Percentiles rank a stretch among this genome's conserved stretches.
Evolutionary conservation across 2,888 invertebrate genomes (phyloP).

Genomic region (Oegoconia quadripuncta): DNA sequence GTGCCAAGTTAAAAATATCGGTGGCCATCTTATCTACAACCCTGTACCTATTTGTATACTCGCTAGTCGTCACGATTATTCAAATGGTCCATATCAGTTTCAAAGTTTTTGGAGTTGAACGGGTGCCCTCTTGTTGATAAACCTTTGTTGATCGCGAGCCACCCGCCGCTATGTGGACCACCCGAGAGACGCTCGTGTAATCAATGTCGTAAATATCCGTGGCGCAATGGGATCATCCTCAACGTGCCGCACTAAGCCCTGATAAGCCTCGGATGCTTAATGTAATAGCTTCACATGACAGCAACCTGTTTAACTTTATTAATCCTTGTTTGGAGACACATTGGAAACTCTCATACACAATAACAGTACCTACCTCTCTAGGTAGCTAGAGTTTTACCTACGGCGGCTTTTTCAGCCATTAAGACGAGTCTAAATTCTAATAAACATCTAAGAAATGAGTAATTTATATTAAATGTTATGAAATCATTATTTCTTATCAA

Average conservation of each 20-base stretch:
- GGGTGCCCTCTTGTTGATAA: conserved; percentile 55
- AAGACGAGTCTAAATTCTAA: too few relatives aligned
- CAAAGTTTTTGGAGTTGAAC: conserved; percentile 23
- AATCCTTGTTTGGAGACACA: conserved; percentile 28
- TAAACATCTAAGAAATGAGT: background rate
- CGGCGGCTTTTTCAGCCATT: too few relatives aligned
- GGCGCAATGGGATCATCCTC: conserved; percentile 63
- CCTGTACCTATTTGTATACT: conserved; percentile 19
- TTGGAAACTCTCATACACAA: background rate
- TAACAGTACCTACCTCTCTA: background rate
- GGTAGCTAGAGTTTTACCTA: too few relatives aligned
- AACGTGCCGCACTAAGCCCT: conserved; percentile 43
- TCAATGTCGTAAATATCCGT: conserved; percentile 62
- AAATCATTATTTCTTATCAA: conserved; percentile 41
- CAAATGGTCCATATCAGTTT: conserved; percentile 43
- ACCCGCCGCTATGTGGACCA: conserved; percentile 40
- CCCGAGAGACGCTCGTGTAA: conserved; percentile 49
- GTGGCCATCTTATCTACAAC: conserved; percentile 25
- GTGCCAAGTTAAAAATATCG: conserved; percentile 49
- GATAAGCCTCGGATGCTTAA: conserved; percentile 51
- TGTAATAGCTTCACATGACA: conserved; percentile 31
- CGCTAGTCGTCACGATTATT: conserved; percentile 34
- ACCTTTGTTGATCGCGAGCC: conserved; percentile 42
- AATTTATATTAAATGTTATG: conserved; percentile 17
- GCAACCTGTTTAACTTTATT: conserved; percentile 41